Evolutionary conservation across 2,797 vertebrate species (phyloP), one percentile per base, ranked within the genome.

Genomic region (Onychomys leucogaster): DNA sequence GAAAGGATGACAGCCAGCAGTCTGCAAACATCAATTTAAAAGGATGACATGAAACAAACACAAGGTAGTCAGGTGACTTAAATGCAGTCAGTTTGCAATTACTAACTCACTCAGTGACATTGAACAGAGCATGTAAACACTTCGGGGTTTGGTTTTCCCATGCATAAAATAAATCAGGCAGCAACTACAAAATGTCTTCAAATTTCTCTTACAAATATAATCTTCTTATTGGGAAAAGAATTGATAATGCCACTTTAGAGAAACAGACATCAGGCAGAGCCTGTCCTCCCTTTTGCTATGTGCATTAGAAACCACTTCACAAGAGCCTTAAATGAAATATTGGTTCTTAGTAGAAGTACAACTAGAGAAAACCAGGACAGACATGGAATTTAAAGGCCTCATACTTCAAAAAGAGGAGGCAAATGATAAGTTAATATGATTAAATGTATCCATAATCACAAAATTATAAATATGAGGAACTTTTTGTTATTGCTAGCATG

Each of bases 31-130:
- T 93, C 92, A 63, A 88, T 92, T 77, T 81, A 57, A 91, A 96
- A 96, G 46, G 32, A 75, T 0, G 23, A 29, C 27, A 59, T 37
- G 71, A 63, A 71, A 77, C 69, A 43, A 89, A 57, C 16, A 52
- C 52, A n/a, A 95, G 87, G 89, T 25, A 57, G 90, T 46, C 69
- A 77, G 78, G 46, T 61, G 65, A 95, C 69, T 92, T 92, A 34
- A 76, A 0, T 71, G 80, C 41, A 90, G 49, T 52, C 8, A 57
- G 27, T 52, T 29, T 14, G 37, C 84, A 85, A 85, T 94, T 59
- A 88, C 11, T n/a, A 78, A 90, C 57, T 95, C 80, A 88, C 49
- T 95, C 80, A n/a, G 29, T 94, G 69, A 96, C 90, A 89, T 85
- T 97, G 86, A 84, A 29, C 41, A 69, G 61, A 7, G 25, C 19